Evolutionary conservation across 2,113 vertebrate species (phyloP), one percentile per base, ranked within the genome.

Genomic region (Verasper variegatus): DNA sequence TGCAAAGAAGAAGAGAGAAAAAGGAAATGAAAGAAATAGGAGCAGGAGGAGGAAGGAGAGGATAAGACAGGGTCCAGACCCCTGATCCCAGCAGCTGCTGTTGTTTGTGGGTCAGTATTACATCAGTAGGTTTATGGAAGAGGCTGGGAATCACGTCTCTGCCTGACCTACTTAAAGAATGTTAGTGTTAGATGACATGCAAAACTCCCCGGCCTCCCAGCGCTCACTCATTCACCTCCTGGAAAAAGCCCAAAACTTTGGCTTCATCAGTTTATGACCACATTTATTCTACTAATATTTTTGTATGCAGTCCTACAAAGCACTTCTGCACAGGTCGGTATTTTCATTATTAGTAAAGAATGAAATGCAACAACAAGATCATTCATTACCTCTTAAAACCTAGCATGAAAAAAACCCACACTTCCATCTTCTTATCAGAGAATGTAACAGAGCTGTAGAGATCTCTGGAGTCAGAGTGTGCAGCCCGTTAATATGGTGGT

Each of bases 81-180:
- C 76, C 74, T 81, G 86, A 88, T 88, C 84, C 87, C 76, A 81
- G 82, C 90, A 90, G 91, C 90, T 91, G 92, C 86, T 88, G 87
- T 76, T 88, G 81, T 87, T 92, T 92, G 90, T 90, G 80, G 91
- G 88, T 91, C 90, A 89, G 78, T 85, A 88, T 93, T 89, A 91
- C 93, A 87, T 93, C 91, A 91, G 86, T 62, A 83, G 77, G 82
- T 91, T 90, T 86, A 85, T 80, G 82, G 85, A 93, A 91, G 88
- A 86, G 83, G 68, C 88, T 92, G 82, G 79, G 82, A 90, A 90
- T 85, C 84, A 89, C 86, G 84, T 86, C 85, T 88, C 72, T 52
- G 77, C 78, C 86, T 91, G 91, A 92, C 92, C 92, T 93, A 92
- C 86, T 90, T 92, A 80, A 88, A 84, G 89, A 89, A 88, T 90